These are phyloP conservation scores for Chaetophractus vellerosus DNA, from an alignment of 2,797 vertebrate species.

Conservation along the genomic window DNA sequence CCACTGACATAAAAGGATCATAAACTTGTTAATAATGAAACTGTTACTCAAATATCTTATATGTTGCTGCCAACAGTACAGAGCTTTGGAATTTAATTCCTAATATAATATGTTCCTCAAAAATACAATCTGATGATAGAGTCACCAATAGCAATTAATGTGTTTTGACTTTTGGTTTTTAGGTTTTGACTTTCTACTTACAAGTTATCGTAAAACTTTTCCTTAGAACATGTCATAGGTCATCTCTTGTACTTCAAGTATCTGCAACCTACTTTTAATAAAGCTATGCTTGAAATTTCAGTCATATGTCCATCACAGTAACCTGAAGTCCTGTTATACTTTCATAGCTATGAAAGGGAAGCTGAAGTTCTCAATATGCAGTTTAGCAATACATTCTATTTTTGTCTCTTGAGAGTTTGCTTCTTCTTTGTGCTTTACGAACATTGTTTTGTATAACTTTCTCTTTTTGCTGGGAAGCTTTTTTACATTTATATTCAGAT, in stretches of 20 bases:
- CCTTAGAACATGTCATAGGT: not conserved
- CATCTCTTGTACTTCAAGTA: not conserved
- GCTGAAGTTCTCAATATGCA: not conserved
- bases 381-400: not conserved
- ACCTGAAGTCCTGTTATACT: not conserved
- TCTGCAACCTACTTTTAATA: not conserved
- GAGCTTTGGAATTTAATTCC: conserved; percentile 36
- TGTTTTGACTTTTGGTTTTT: too few relatives aligned
- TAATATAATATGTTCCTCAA: not conserved
- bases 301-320: not conserved
- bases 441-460: not conserved
- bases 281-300: not conserved
- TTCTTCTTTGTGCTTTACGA: conserved; percentile 48
- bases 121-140: not conserved
- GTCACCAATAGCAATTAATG: not conserved
- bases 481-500: conserved; percentile 25
- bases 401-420: conserved; percentile 23
- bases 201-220: conserved; percentile 11
- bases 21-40: conserved; percentile 75
- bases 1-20: conserved; percentile 64
- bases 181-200: not conserved
- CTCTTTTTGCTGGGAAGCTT: not conserved
- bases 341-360: not conserved
- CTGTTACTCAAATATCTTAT: conserved; percentile 64
- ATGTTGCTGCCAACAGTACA: conserved; percentile 9